Base-by-base conservation (phyloP, 2,113 vertebrate species). In the Phaethon lepturus region DNA sequence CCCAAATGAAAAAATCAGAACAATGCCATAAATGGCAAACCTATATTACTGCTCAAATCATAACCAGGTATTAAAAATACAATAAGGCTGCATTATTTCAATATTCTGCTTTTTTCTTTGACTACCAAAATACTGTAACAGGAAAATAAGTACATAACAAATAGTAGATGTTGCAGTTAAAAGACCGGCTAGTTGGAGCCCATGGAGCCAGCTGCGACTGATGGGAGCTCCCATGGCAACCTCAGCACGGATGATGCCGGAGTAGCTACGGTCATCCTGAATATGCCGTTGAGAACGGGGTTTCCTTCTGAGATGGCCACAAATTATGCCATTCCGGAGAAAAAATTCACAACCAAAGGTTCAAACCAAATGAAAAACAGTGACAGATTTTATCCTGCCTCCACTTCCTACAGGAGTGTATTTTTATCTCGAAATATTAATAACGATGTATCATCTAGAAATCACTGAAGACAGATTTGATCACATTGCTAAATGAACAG, bases 201-300 rank as follows among this genome's bases (percentile, higher is more conserved):
- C 76, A 50, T 1, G 53, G 93, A 96, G 95, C 91, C 96, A 91
- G 68, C 56, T 35, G 92, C 93, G 97, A 94, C 73, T 44, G 72
- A 53, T 78, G 74, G 52, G 78, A 92, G 97, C 98, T 98, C 95
- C 97, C 96, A 97, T 96, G 94, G 97, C 82, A 98, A 98, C 97
- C 52, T 23, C 59, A 44, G 93, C 86, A 88, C 0, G 64, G 91
- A 94, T 94, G 96, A 94, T 97, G 94, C 95, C 22, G 19, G 88
- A 96, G 82, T 86, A 95, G 94, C 89, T 66, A 77, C 92, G 50
- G 95, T 97, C 89, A 95, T 58, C 89, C 89, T 90, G 66, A 94
- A 83, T 60, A 52, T 56, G 93, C 93, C 95, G 80, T 19, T 86
- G 92, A 93, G 90, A 72, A 82, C 1, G 7, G 66, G 83, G 90